Conservation (phyloP, 2,797 vertebrate genomes). For the Coluber constrictor region DNA sequence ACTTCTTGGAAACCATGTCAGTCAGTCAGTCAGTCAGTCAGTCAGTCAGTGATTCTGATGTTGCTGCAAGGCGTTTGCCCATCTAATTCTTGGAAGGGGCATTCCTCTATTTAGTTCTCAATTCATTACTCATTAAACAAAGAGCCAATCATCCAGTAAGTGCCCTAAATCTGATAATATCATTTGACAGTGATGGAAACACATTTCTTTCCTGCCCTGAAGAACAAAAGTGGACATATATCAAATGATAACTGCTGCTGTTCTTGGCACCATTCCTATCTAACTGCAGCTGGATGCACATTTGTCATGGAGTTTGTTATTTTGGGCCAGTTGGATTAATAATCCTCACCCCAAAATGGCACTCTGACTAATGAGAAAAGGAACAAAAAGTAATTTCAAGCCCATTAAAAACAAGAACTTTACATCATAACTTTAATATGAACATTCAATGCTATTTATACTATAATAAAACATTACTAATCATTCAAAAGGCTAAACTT, state of each 20-base stretch:
- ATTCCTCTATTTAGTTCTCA: background rate
- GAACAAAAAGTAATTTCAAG: background rate
- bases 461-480: background rate
- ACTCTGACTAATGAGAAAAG: background rate
- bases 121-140: background rate
- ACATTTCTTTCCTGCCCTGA: background rate
- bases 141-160: background rate
- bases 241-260: background rate
- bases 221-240: background rate
- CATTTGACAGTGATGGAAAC: background rate
- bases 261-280: background rate
- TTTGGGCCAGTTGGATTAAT: background rate
- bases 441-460: background rate
- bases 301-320: background rate
- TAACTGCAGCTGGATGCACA: background rate
- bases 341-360: background rate
- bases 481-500: background rate
- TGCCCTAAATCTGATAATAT: background rate
- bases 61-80: background rate
- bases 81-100: background rate
- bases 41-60: background rate
- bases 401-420: background rate
- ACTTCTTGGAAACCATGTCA: background rate
- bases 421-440: background rate
- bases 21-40: background rate